Percentiles rank a stretch among this genome's conserved stretches.
Conservation (phyloP, 2,888 invertebrate species). For the Drosophila testacea region DNA sequence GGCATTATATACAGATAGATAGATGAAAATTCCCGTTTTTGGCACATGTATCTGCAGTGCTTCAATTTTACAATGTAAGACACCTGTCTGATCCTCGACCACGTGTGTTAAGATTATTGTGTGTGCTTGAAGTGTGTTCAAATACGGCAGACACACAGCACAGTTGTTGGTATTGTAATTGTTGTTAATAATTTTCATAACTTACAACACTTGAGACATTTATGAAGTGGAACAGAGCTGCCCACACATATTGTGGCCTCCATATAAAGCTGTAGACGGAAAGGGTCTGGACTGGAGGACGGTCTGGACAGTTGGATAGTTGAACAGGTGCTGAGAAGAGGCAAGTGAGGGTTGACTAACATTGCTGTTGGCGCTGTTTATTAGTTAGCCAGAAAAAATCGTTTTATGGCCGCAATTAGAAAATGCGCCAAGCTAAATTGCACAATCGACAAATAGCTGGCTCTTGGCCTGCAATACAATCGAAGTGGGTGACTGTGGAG, state of each 20-base stretch:
- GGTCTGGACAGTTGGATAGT: not conserved
- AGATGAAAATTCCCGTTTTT: not conserved
- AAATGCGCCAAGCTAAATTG: slow-evolving; percentile 71
- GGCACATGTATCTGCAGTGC: not conserved
- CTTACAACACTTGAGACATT: slow-evolving; percentile 71
- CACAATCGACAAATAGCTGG: slow-evolving; percentile 72
- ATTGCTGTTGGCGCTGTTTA: slow-evolving; percentile 63
- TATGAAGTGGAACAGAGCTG: slow-evolving; percentile 60
- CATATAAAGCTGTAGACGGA: slow-evolving; percentile 21
- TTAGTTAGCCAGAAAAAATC: slow-evolving; percentile 76
- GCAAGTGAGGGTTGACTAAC: slow-evolving; percentile 65
- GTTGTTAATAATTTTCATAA: slow-evolving; percentile 38
- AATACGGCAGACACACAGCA: not conserved
- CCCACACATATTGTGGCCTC: slow-evolving; percentile 22
- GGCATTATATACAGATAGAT: not conserved
- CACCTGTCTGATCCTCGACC: slow-evolving; percentile 55
- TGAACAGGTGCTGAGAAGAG: slow-evolving; percentile 15
- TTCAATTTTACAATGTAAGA: slow-evolving; percentile 25
- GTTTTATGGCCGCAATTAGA: slow-evolving; percentile 76
- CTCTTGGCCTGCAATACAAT: slow-evolving; percentile 39
- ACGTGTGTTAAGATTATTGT: slow-evolving; percentile 48
- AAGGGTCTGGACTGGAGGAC: not conserved
- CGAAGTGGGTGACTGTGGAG: slow-evolving; percentile 16
- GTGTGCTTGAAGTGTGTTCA: slow-evolving; percentile 17
- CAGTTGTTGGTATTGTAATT: slow-evolving; percentile 15